Evolutionary conservation across 1,140 invertebrate genomes (phyloP), one percentile per base, ranked within the genome.

Genomic region (Caligus rogercresseyi): DNA sequence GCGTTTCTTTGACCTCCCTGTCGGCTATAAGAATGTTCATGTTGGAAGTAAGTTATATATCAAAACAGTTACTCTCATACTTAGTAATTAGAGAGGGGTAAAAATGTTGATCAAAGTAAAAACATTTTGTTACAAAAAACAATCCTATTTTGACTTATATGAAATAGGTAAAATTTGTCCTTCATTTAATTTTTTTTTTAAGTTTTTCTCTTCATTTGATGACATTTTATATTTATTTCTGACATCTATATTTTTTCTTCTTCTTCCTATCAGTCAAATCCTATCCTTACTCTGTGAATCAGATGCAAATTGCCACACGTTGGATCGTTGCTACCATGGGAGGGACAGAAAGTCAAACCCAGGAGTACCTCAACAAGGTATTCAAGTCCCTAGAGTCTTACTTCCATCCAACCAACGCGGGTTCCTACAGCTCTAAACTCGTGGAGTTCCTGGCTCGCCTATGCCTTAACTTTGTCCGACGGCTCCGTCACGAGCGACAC

Each of bases 341-440:
- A 2, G 69, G 71, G 23, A 64, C 80, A 79, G 79, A 78, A 31
- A 75, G 78, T 64, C 70, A 72, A 25, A 79, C 82, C 4, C 81
- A 89, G 69, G 78, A 79, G 43, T 81, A 91, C 71, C 74, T 94
- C 21, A 79, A 82, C 58, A 83, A 84, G 65, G 82, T 95, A 69
- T 81, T 94, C 67, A 83, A 83, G 67, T 81, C 85, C 0, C 73
- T 92, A 1, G 85, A 90, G 71, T 89, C 86, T 7, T 95, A 89
- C 74, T 83, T 85, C 69, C 86, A 95, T 75, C 87, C 87, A 57
- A 89, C 89, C 0, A 95, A 95, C 72, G 71, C 74, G 63, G 89
- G 90, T 13, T 15, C 43, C 23, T 51, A 63, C 52, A 43, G 24
- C 21, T 7, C 68, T 53, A 81, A 78, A 65, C 72, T 85, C 0